phyloP scores from a whole-genome alignment of 1,140 invertebrate genomes.

The Drosophila melanogaster region DNA sequence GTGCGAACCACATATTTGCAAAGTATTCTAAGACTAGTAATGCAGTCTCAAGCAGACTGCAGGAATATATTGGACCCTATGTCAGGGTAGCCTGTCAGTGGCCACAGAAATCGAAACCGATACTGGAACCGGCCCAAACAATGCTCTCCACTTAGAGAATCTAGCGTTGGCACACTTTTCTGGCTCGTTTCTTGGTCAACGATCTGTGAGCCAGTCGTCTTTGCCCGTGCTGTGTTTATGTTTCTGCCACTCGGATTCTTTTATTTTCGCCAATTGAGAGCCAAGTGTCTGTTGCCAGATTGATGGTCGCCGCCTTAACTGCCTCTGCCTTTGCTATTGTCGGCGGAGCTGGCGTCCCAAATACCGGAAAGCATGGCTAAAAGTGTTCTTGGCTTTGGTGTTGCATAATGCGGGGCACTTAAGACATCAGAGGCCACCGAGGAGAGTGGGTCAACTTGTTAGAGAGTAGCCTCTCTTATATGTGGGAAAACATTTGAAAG shows the following conservation, averaged over 20 bases:
- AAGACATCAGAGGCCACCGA: not conserved
- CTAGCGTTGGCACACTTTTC: slow-evolving; percentile 62
- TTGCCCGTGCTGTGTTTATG: slow-evolving; percentile 24
- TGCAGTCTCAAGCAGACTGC: not conserved
- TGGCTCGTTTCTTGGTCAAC: slow-evolving; percentile 53
- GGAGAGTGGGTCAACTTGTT: not conserved
- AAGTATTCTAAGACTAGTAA: not conserved
- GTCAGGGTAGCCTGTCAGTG: not conserved
- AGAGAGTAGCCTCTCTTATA: not conserved
- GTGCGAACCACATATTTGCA: too few species aligned
- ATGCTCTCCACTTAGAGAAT: slow-evolving; percentile 59
- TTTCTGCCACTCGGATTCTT: slow-evolving; percentile 22
- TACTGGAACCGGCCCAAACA: slow-evolving; percentile 53
- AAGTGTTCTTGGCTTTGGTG: slow-evolving; percentile 39
- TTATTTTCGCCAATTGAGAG: slow-evolving; percentile 30
- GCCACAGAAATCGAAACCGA: slow-evolving; percentile 19
- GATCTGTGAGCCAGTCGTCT: slow-evolving; percentile 30
- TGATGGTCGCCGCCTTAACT: slow-evolving; percentile 3
- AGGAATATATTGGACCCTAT: not conserved
- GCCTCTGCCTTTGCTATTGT: slow-evolving; percentile 10
- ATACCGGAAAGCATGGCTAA: slow-evolving; percentile 56
- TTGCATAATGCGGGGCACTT: slow-evolving; percentile 33
- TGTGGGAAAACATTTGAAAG: not conserved
- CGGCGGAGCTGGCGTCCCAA: slow-evolving; percentile 22
- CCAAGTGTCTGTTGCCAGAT: slow-evolving; percentile 30